Base-by-base conservation (phyloP, 2,797 vertebrate genomes). In the Thaleichthys pacificus region DNA sequence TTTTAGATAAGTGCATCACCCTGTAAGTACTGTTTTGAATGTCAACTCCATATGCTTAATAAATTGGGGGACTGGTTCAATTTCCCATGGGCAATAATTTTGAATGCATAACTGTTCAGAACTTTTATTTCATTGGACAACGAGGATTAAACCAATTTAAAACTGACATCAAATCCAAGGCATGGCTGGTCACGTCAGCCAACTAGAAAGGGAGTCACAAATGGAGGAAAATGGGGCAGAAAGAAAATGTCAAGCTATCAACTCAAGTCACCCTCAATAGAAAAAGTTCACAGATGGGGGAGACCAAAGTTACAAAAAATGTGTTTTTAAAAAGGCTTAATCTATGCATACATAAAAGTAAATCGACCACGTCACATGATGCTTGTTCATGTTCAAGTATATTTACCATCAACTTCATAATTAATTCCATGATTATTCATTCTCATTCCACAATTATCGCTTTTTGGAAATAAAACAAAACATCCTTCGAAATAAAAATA, bases 81-180 rank as follows among this genome's bases (percentile, higher is more conserved):
- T 56, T 14, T 56, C 19, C 6, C 51, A 56, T n/a, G 51, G 19
- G 51, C 0, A 56, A 56, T 17, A 17, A 56, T 4, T 56, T n/a
- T 17, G 17, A 56, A 56, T n/a, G 51, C 51, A 5, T 17, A 56
- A 56, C 87, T 56, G 91, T 90, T 95, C 87, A 92, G 89, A 92
- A 90, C 78, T 95, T 97, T 97, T 93, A 93, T 96, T 96, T 93
- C 82, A 80, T 82, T 93, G 91, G 91, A 93, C 89, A 88, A 88
- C 87, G 89, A 93, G 91, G 89, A 89, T 90, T 86, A 93, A 93
- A 94, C 89, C 93, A 94, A 94, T 91, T 93, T 93, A 92, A 93
- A 92, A 92, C 91, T 88, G 84, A 93, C 90, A 91, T 91, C 80
- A 83, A 89, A 87, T 87, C 84, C 80, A 86, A 89, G 87, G 89